Base-by-base conservation (phyloP, 2,113 vertebrate species). In the Plestiodon gilberti region DNA sequence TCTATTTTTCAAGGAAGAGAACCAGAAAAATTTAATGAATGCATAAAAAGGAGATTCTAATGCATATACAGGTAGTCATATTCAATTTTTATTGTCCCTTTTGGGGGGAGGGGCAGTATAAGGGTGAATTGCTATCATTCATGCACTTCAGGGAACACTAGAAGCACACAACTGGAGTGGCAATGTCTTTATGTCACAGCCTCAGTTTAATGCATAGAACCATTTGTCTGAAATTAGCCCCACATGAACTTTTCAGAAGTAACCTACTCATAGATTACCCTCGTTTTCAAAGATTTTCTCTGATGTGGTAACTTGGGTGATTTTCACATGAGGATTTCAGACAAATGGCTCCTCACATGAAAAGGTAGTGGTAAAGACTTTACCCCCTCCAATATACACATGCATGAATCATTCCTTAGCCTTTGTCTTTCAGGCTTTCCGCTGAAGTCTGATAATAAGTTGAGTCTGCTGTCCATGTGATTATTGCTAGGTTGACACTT, bases 281-380 rank as follows among this genome's bases (percentile, higher is more conserved):
- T 86, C 40, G n/a, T 28, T 80, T 73, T 80, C 65, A 62, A 86
- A 30, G 67, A 20, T 80, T 86, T 80, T 73, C 84, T 80, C 77
- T 73, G 77, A 86, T 86, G 84, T 86, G 77, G 84, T 80, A 80
- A 86, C 18, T 28, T 43, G 62, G 65, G 55, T 86, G 35, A 86
- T 86, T 73, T 80, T 80, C 57, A 73, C 57, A 62, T 64, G 71
- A 35, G 67, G 67, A 61, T 48, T 74, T 74, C 61, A 76, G 83
- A 52, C 59, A 65, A 65, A 84, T 84, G 73, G 40, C 61, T 65
- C 40, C 73, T 84, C 25, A 28, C 78, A 81, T 86, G 55, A 80
- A 86, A 86, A 86, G 59, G 52, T 43, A 43, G 38, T 86, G 57
- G 77, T 73, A 64, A 86, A 81, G 23, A 52, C 40, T 64, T n/a